Evolutionary conservation across 2,888 invertebrate species (phyloP).

Genomic region (Caenorhabditis sp.): DNA sequence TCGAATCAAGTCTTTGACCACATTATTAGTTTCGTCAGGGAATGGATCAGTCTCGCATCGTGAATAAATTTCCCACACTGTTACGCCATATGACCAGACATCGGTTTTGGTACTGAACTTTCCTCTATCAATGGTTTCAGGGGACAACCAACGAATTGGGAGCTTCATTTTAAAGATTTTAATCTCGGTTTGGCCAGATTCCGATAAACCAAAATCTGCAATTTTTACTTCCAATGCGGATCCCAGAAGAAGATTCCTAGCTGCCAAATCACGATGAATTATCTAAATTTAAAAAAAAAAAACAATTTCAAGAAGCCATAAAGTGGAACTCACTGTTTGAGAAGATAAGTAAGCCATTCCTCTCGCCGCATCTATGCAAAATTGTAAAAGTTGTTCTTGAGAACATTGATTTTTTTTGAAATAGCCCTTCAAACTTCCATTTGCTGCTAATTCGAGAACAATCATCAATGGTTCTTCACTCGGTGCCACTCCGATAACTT

Average conservation of each 20-base stretch:
- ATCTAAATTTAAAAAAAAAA: constrained; percentile 8
- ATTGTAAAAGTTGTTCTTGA: constrained; percentile 14
- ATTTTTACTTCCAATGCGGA: constrained; percentile 31
- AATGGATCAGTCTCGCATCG: constrained; percentile 48
- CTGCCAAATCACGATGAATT: constrained; percentile 48
- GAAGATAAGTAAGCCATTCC: constrained; percentile 36
- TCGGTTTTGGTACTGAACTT: constrained; percentile 55
- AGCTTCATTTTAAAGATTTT: constrained; percentile 49
- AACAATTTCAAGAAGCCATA: background rate
- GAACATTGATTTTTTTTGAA: constrained; percentile 19
- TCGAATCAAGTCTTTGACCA: constrained; percentile 35
- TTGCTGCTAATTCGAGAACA: constrained; percentile 41
- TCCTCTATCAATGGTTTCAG: constrained; percentile 46
- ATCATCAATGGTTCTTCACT: constrained; percentile 48
- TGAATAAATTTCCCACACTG: constrained; percentile 53
- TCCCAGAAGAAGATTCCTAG: constrained; percentile 41
- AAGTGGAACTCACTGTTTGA: constrained; percentile 10
- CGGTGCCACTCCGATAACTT: constrained; percentile 44
- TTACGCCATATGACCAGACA: constrained; percentile 53
- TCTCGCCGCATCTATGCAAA: constrained; percentile 24
- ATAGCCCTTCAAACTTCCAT: constrained; percentile 45
- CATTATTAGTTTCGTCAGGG: constrained; percentile 40
- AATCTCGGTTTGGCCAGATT: constrained; percentile 30
- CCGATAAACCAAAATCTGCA: constrained; percentile 45
- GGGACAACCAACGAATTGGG: constrained; percentile 58